Percentiles rank a stretch among this genome's conserved stretches.
phyloP scores from a whole-genome alignment of 2,888 invertebrate genomes.

The Boloria euphrosyne region DNA sequence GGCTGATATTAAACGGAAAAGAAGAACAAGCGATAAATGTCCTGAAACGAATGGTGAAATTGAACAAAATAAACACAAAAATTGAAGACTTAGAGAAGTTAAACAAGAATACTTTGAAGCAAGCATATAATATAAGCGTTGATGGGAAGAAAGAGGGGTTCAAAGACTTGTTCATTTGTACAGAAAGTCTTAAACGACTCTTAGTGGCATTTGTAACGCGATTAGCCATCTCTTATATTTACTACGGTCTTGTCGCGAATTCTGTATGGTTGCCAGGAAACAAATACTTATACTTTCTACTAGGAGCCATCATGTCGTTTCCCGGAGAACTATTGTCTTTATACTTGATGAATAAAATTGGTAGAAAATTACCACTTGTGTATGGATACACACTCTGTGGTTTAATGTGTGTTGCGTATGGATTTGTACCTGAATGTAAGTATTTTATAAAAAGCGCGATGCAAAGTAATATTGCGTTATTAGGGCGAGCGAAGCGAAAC shows the following conservation, averaged over 20 bases:
- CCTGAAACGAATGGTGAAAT: slow-evolving; percentile 53
- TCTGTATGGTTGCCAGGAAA: slow-evolving; percentile 69
- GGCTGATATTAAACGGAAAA: slow-evolving; percentile 66
- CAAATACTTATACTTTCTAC: slow-evolving; percentile 67
- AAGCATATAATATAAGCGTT: slow-evolving; percentile 57
- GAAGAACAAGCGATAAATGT: slow-evolving; percentile 56
- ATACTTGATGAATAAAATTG: slow-evolving; percentile 67
- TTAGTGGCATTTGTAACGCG: slow-evolving; percentile 54
- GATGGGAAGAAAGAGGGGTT: slow-evolving; percentile 56
- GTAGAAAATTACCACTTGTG: slow-evolving; percentile 62
- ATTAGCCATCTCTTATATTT: slow-evolving; percentile 65
- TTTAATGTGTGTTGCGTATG: slow-evolving; percentile 54
- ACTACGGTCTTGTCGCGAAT: slow-evolving; percentile 68
- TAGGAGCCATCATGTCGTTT: slow-evolving; percentile 67
- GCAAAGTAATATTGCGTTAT: no score
- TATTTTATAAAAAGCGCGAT: background rate
- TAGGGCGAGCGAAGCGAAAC: no score
- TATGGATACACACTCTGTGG: slow-evolving; percentile 59
- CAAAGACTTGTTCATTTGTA: slow-evolving; percentile 55
- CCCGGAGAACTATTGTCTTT: slow-evolving; percentile 66
- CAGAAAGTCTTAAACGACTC: slow-evolving; percentile 57
- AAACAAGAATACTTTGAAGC: slow-evolving; percentile 52
- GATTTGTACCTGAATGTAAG: slow-evolving; percentile 59
- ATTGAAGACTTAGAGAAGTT: slow-evolving; percentile 53
- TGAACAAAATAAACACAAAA: slow-evolving; percentile 59